Evolutionary conservation across 2,113 vertebrate genomes (phyloP).

Genomic region (Anolis sagrei): DNA sequence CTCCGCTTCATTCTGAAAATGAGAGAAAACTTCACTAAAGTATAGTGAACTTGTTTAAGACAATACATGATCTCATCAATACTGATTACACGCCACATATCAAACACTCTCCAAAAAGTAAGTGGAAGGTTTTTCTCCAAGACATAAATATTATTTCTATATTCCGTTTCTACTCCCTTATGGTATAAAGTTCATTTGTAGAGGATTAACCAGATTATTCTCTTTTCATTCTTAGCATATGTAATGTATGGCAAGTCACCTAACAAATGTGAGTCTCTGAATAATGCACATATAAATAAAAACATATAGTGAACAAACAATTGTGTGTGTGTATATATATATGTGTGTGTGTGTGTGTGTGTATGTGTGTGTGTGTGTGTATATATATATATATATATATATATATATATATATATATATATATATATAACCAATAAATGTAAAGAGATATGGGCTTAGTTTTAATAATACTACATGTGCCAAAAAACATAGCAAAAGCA

Average conservation of each 20-base stretch:
- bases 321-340: too few relatives aligned
- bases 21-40: background rate
- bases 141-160: background rate
- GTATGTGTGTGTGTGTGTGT: too few relatives aligned
- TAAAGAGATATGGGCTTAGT: too few relatives aligned
- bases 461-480: too few relatives aligned
- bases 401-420: too few relatives aligned
- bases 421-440: too few relatives aligned
- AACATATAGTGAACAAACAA: too few relatives aligned
- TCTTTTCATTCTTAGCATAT: background rate
- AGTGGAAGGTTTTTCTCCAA: background rate
- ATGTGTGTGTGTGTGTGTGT: too few relatives aligned
- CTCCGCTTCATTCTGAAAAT: slow-evolving; percentile 79
- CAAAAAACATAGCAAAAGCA: too few relatives aligned
- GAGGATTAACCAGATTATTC: background rate
- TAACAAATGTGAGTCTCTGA: background rate
- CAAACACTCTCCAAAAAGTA: background rate
- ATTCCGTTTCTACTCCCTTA: background rate
- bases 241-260: background rate
- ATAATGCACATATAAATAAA: too few relatives aligned
- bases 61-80: background rate
- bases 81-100: background rate
- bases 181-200: background rate
- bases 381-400: too few relatives aligned
- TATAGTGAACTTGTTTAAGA: background rate